phyloP scores from a whole-genome alignment of 2,797 vertebrate genomes.

The Lophotriccus pileatus region DNA sequence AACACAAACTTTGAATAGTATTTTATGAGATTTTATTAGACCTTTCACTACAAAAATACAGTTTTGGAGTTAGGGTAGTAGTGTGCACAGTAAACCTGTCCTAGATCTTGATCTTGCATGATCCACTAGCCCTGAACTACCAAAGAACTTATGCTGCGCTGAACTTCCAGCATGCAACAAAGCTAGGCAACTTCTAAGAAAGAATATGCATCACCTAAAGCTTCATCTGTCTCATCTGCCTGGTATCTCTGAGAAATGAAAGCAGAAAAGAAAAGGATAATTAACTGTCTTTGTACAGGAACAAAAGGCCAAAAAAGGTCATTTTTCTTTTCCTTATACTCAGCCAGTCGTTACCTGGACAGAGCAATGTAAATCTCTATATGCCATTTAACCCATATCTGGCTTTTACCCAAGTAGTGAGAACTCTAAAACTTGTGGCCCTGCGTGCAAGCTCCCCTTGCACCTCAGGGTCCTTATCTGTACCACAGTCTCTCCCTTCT shows the following conservation, averaged over 20 bases:
- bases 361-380: not conserved
- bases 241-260: not conserved
- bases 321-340: not conserved
- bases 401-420: not conserved
- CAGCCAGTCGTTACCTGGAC: not conserved
- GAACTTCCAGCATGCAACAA: not conserved
- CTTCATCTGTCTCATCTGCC: not conserved
- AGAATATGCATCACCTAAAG: not conserved
- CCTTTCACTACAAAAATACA: not conserved
- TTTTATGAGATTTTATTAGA: not conserved
- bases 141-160: rapidly evolving
- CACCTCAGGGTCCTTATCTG: not conserved
- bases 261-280: not conserved
- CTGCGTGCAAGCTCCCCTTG: not conserved
- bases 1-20: not conserved
- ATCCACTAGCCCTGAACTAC: not conserved
- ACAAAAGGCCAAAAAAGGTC: not conserved
- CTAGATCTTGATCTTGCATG: not conserved
- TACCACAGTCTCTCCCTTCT: not conserved
- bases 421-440: not conserved
- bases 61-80: not conserved
- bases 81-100: not conserved
- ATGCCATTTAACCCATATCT: rapidly evolving
- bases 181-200: not conserved
- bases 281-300: not conserved